Evolutionary conservation across 2,888 invertebrate species (phyloP), one percentile per base, ranked within the genome.

Genomic region (Heteromurus nitidus): DNA sequence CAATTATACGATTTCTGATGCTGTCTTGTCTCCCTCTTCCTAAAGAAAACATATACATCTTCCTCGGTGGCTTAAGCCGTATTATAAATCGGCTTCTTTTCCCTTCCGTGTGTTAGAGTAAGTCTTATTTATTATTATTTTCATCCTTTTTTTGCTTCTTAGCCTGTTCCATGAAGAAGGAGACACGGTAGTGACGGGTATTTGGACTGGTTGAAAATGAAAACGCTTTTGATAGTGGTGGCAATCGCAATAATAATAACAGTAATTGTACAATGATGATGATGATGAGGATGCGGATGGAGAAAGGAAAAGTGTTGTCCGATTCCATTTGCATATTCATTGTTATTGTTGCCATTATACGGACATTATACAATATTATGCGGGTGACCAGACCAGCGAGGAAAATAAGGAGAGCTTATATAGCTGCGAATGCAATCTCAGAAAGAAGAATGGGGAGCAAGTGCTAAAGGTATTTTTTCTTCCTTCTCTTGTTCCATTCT

Each of bases 281-380:
- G 2, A 68, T 3, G 69, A 53, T n/a, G 31, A 3, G 30, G n/a
- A 31, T 31, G 36, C n/a, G n/a, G n/a, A n/a, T n/a, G 13, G n/a
- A 30, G 24, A 50, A 18, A 70, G 44, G 26, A 55, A n/a, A 42
- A 50, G 62, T 69, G 77, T 77, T 80, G 72, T 58, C 65, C 67
- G 67, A 72, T 62, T 62, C 55, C 72, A 80, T 80, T 80, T 80
- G 72, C 80, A 80, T 80, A 72, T 80, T 80, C 80, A 80, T 80
- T 80, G 80, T 80, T 80, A 80, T 80, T 80, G 80, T 80, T 65
- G 58, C 80, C 70, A 80, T 80, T 80, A 80, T 55, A 11, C n/a
- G 53, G 47, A 58, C 72, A 67, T 62, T 36, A 79, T 70, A 72
- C 80, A 44, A 58, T 67, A 67, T 62, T 36, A 79, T 70, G 80